A percentile compares a stretch with the other conserved stretches of the same genome.
phyloP scores from a whole-genome alignment of 2,797 vertebrate genomes.

The Pachyuromys duprasi region DNA sequence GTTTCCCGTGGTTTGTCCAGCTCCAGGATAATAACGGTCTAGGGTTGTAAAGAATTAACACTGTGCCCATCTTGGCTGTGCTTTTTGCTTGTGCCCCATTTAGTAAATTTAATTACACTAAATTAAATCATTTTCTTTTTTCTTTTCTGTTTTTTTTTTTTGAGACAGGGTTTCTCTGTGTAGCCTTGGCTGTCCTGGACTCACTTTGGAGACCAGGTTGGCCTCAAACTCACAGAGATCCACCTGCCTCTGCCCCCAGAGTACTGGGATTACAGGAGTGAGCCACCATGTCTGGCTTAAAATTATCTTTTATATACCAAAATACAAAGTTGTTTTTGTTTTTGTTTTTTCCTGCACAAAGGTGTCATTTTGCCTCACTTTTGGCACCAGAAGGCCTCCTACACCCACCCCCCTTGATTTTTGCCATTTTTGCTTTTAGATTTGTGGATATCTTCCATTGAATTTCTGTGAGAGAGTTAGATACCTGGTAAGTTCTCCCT shows the following conservation, averaged over 20 bases:
- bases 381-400: neutral
- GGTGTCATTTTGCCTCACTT: slow-evolving; percentile 5
- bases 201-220: too few relatives aligned
- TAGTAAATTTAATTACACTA: neutral
- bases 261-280: too few relatives aligned
- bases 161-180: too few relatives aligned
- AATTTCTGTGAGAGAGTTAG: slow-evolving; percentile 4
- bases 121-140: neutral
- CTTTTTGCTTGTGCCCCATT: neutral
- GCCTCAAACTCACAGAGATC: too few relatives aligned
- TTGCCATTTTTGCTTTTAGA: neutral
- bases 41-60: neutral
- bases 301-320: neutral
- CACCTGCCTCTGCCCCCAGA: too few relatives aligned
- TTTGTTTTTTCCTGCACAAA: neutral
- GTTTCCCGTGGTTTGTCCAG: neutral
- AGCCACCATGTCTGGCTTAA: neutral
- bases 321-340: neutral
- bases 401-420: accelerated
- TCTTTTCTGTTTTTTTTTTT: too few relatives aligned
- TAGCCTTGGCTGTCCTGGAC: too few relatives aligned
- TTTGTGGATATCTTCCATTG: slow-evolving; percentile 20
- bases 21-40: neutral
- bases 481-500: neutral
- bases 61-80: neutral